Conservation (phyloP, 2,888 invertebrate species). For the Lapara coniferarum region DNA sequence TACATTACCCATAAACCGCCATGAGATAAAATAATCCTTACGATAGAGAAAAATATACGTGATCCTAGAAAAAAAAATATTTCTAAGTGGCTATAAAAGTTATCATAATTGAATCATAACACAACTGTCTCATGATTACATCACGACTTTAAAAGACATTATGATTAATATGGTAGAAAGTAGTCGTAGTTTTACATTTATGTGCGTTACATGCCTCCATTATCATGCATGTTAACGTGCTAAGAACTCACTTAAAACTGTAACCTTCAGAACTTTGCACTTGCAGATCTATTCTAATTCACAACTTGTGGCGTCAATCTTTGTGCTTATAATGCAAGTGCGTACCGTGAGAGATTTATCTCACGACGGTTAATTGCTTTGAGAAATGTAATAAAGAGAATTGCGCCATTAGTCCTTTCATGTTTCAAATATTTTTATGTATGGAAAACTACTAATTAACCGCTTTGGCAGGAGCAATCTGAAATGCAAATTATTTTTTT, state of each 20-base stretch:
- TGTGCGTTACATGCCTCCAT: constrained; percentile 2
- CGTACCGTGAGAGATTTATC: constrained; percentile 7
- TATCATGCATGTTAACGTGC: constrained; percentile 2
- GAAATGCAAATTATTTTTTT: not conserved
- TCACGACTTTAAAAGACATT: constrained; percentile 9
- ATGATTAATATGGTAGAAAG: constrained; percentile 29
- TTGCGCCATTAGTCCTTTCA: not conserved
- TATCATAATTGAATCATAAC: constrained; percentile 10
- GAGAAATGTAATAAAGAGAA: not conserved
- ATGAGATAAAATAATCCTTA: too few relatives aligned
- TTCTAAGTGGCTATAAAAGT: not conserved
- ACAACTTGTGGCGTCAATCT: not conserved
- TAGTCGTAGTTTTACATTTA: constrained; percentile 15
- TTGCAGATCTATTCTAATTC: not conserved
- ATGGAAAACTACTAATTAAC: not conserved
- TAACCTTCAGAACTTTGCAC: constrained; percentile 11
- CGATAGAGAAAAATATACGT: too few relatives aligned
- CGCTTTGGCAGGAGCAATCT: not conserved
- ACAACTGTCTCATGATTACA: not conserved
- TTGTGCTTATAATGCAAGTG: constrained; percentile 6
- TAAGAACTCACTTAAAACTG: not conserved
- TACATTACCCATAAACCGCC: too few relatives aligned
- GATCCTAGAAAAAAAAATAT: too few relatives aligned
- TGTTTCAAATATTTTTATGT: too few relatives aligned
- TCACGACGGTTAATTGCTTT: not conserved